These are phyloP conservation scores for Nymphalis polychloros DNA, from an alignment of 2,888 invertebrate genomes.

Conservation along the genomic window DNA sequence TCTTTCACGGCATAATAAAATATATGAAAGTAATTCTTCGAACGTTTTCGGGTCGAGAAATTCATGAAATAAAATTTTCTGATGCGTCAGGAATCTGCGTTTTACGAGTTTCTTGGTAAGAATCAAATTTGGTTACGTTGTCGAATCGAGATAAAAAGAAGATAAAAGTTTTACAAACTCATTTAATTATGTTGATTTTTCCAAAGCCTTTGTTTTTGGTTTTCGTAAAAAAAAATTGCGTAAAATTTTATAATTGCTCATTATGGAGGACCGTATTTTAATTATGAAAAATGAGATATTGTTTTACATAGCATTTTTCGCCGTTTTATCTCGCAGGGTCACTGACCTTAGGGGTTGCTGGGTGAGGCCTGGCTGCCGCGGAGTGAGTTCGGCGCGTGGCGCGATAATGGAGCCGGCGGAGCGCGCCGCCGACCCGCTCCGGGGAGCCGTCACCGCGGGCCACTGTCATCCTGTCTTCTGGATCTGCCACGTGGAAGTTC, in stretches of 20 bases:
- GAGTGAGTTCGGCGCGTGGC: conserved; percentile 81
- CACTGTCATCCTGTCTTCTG: conserved; percentile 76
- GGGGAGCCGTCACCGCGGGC: conserved; percentile 73
- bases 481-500: conserved; percentile 53
- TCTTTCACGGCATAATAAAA: conserved; percentile 19
- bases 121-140: no score
- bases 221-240: no score
- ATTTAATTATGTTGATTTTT: no score
- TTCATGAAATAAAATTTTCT: conserved; percentile 19
- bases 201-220: no score
- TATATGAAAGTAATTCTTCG: conserved; percentile 21
- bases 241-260: no score
- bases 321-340: background rate
- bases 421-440: conserved; percentile 80
- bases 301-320: no score
- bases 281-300: no score
- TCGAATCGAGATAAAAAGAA: no score
- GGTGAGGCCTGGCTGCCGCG: conserved; percentile 65
- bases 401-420: conserved; percentile 85
- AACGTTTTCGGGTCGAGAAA: conserved; percentile 10
- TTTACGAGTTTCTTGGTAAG: conserved; percentile 1
- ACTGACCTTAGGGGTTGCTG: conserved; percentile 60
- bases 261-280: no score
- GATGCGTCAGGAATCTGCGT: background rate
- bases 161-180: no score